Evolutionary conservation across 2,113 vertebrate genomes (phyloP).

Genomic region (Meriones unguiculatus): DNA sequence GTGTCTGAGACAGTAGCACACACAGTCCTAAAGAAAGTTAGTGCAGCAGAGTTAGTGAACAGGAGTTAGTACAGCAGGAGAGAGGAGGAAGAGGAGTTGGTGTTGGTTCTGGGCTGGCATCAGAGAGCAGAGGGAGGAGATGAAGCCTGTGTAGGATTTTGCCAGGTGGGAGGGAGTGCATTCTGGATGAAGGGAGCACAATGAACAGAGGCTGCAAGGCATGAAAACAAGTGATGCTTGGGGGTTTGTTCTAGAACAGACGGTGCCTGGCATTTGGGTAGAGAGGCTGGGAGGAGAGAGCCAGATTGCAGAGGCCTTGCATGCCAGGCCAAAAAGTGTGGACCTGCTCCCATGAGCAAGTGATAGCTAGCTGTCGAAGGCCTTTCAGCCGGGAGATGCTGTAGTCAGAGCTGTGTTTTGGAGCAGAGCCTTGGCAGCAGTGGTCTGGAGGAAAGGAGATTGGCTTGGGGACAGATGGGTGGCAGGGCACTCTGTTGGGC

Average conservation of each 20-base stretch:
- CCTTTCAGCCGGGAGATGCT: conserved; percentile 60
- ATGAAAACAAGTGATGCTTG: conserved; percentile 56
- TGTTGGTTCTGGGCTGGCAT: neutral
- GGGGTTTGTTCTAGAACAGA: conserved; percentile 66
- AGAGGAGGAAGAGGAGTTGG: too few relatives aligned
- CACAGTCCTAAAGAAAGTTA: neutral
- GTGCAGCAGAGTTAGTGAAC: neutral
- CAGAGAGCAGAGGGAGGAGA: neutral
- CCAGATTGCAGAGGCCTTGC: conserved; percentile 68
- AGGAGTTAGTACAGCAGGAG: neutral
- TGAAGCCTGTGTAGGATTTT: neutral
- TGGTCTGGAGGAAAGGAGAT: conserved; percentile 1
- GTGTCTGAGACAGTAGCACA: neutral
- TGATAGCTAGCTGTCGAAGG: conserved; percentile 63
- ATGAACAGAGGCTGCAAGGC: conserved; percentile 46
- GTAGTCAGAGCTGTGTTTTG: conserved; percentile 48
- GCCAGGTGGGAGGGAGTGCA: neutral
- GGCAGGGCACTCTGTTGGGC: neutral
- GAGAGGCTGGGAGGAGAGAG: conserved; percentile 62
- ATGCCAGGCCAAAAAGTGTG: conserved; percentile 59
- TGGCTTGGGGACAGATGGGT: conserved; percentile 26
- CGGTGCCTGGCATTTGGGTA: conserved; percentile 71
- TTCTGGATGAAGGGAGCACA: neutral
- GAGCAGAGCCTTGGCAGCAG: conserved; percentile 25
- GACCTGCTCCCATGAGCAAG: conserved; percentile 60